Base-by-base conservation (phyloP, 2,113 vertebrate genomes). In the Ceratotherium simum region DNA sequence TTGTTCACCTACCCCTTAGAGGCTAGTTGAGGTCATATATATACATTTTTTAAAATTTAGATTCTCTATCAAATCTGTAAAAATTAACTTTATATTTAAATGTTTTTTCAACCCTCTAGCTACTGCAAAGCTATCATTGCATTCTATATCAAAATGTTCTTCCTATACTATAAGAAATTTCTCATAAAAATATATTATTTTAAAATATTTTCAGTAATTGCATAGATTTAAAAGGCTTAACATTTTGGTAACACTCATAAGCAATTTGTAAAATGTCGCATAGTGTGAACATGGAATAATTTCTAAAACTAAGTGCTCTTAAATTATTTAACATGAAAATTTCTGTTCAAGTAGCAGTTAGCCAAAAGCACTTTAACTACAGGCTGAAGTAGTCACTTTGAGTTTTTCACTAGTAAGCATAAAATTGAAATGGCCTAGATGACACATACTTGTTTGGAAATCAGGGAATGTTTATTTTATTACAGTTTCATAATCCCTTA, bases 241-340 rank as follows among this genome's bases (percentile, higher is more conserved):
- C 70, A 95, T 92, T 96, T 95, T 95, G 80, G 69, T 93, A 84
- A 84, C 11, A 88, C 33, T 95, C 83, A 78, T 70, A 65, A 92
- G 54, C 14, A 78, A 76, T 67, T 95, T 97, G 64, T 97, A 78
- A 95, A 91, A 87, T 98, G n/a, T 95, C 70, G 93, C 20, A 76
- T 64, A 90, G 86, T 85, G 18, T 92, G 78, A 94, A 75, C 20
- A 73, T 90, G 65, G 60, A 88, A 75, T 73, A 67, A 76, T 90
- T 92, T 96, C 25, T 78, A 90, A 96, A 94, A 92, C 36, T 72
- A 81, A 85, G 23, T 83, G 16, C 16, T 91, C 51, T 90, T 62
- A 85, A 93, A 94, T 94, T 95, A 97, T 75, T 96, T 91, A 79
- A 82, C 48, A 64, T 75, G 89, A 72, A 92, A 97, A 91, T 78